phyloP scores from a whole-genome alignment of 1,140 invertebrate genomes.

The Oppia nitens region DNA sequence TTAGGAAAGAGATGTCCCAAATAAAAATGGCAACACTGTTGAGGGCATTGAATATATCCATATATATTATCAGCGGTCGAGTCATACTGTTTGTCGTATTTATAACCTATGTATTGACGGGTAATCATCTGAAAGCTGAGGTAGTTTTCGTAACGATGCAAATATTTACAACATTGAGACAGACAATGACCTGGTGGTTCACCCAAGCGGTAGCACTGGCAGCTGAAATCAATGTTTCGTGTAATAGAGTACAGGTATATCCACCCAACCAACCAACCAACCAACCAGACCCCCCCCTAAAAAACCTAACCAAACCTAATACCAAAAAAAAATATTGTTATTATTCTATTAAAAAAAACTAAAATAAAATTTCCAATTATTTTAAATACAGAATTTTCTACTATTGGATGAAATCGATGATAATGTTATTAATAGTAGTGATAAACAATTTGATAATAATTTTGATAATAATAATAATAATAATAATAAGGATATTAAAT shows the following conservation, averaged over 20 bases:
- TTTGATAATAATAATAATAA: neutral
- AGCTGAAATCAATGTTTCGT: slow-evolving; percentile 11
- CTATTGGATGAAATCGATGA: slow-evolving; percentile 7
- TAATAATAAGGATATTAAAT: neutral
- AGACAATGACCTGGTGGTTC: slow-evolving; percentile 27
- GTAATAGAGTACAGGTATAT: slow-evolving; percentile 9
- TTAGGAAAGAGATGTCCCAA: slow-evolving; percentile 44
- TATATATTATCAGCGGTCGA: slow-evolving; percentile 36
- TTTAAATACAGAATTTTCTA: slow-evolving; percentile 2
- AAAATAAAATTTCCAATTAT: no score
- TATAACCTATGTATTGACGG: slow-evolving; percentile 44
- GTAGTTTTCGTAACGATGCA: slow-evolving; percentile 57
- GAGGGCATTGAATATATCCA: slow-evolving; percentile 42
- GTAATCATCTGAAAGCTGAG: slow-evolving; percentile 44
- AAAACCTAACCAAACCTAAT: no score
- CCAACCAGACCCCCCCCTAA: no score
- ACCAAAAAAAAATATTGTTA: no score
- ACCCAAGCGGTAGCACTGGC: slow-evolving; percentile 4
- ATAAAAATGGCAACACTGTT: slow-evolving; percentile 48
- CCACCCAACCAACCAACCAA: no score
- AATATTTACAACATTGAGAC: slow-evolving; percentile 41
- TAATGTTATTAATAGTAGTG: neutral
- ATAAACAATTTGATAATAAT: neutral
- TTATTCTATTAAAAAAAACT: no score
- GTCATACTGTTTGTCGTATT: slow-evolving; percentile 52